phyloP scores from a whole-genome alignment of 2,888 invertebrate species.

The Drosophila cognata region DNA sequence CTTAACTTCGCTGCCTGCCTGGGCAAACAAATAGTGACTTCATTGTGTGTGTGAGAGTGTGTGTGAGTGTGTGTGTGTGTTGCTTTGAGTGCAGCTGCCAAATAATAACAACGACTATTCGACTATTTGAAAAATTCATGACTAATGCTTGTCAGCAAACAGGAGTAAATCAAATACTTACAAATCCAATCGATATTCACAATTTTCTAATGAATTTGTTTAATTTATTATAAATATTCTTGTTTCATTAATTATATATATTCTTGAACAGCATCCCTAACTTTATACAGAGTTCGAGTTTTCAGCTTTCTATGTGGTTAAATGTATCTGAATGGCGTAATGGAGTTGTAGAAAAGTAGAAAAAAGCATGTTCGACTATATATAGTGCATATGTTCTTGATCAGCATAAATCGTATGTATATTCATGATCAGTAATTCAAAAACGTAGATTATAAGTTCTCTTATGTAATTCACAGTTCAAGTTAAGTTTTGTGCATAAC shows the following conservation, averaged over 20 bases:
- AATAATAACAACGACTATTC: neutral
- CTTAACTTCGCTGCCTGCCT: constrained; percentile 39
- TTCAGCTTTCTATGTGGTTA: neutral
- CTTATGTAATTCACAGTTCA: neutral
- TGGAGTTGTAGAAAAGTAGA: neutral
- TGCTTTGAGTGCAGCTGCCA: neutral
- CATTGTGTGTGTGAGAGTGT: neutral
- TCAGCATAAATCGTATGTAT: neutral
- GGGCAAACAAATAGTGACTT: constrained; percentile 56
- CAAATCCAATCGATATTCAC: neutral
- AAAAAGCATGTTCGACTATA: neutral
- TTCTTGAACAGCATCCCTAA: neutral
- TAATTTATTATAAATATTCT: no score
- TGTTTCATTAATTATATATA: neutral
- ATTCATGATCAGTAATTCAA: neutral
- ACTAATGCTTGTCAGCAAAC: neutral
- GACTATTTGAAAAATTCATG: neutral
- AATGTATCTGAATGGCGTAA: neutral
- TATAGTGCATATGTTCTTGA: neutral
- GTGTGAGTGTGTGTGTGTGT: neutral
- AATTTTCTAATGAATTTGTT: neutral
- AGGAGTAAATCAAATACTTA: neutral
- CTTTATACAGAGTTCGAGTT: neutral
- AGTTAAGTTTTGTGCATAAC: accelerated
- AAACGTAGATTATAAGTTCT: no score